Conservation (phyloP, 2,888 invertebrate genomes). For the Matsumyia berberina region DNA sequence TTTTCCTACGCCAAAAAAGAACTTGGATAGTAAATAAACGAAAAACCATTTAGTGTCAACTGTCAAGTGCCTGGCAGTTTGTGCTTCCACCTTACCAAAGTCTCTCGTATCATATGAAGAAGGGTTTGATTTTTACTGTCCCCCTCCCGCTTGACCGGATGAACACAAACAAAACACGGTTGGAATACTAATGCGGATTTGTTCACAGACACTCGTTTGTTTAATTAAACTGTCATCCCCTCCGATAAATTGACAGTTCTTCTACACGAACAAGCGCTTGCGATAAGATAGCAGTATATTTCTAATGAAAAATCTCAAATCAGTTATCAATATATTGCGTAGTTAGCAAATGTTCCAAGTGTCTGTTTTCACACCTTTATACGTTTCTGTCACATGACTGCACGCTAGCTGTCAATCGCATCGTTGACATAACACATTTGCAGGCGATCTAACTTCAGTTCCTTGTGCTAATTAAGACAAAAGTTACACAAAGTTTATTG, state of each 20-base stretch:
- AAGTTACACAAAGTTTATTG: slow-evolving; percentile 41
- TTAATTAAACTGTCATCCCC: slow-evolving; percentile 47
- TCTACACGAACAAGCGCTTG: neutral
- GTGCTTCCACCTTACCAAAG: slow-evolving; percentile 46
- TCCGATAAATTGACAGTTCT: neutral
- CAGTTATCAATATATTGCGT: slow-evolving; percentile 26
- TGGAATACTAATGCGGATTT: slow-evolving; percentile 61
- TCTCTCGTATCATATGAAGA: slow-evolving; percentile 36
- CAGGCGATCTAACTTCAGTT: slow-evolving; percentile 2
- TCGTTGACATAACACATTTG: slow-evolving; percentile 39
- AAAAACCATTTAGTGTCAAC: slow-evolving; percentile 72
- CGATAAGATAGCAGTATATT: neutral
- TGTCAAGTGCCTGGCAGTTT: slow-evolving; percentile 66
- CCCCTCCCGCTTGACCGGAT: slow-evolving; percentile 69
- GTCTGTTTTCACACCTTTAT: slow-evolving; percentile 39
- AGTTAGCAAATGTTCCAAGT: neutral
- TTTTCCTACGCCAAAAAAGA: slow-evolving; percentile 15
- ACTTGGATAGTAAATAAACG: slow-evolving; percentile 48
- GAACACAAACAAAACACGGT: slow-evolving; percentile 42
- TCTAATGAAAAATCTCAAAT: neutral
- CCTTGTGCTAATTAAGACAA: slow-evolving; percentile 26
- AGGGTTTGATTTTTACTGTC: slow-evolving; percentile 62
- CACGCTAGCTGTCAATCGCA: slow-evolving; percentile 1
- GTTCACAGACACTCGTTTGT: slow-evolving; percentile 10
- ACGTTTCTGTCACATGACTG: slow-evolving; percentile 38